Evolutionary conservation across 2,888 invertebrate genomes (phyloP).

Genomic region (Iphiclides podalirius): DNA sequence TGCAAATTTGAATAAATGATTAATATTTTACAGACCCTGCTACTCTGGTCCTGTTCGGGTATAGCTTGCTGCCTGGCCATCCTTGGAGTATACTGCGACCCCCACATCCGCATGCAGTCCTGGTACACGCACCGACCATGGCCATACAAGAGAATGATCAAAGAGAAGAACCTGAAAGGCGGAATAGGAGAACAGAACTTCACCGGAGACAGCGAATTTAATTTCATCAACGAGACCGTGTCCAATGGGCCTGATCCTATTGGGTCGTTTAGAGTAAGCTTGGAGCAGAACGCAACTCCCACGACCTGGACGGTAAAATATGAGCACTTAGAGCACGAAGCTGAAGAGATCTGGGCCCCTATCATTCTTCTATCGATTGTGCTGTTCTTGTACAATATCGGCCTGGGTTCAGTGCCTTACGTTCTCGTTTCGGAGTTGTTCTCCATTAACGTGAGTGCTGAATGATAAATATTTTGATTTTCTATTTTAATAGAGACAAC

Average conservation of each 20-base stretch:
- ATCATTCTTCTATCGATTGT: slow-evolving; percentile 59
- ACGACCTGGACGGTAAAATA: slow-evolving; percentile 38
- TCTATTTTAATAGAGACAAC: too few relatives aligned
- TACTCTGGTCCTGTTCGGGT: slow-evolving; percentile 68
- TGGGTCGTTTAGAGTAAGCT: slow-evolving; percentile 36
- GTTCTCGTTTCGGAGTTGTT: slow-evolving; percentile 68
- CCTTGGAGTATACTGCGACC: slow-evolving; percentile 68
- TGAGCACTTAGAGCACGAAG: slow-evolving; percentile 33
- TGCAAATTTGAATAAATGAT: too few relatives aligned
- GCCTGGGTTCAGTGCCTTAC: slow-evolving; percentile 72
- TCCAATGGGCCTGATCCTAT: slow-evolving; percentile 29
- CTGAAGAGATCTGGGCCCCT: slow-evolving; percentile 54
- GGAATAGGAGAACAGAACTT: slow-evolving; percentile 31
- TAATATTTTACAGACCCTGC: slow-evolving; percentile 62
- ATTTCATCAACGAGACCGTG: slow-evolving; percentile 34
- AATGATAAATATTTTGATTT: slow-evolving; percentile 11
- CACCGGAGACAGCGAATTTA: slow-evolving; percentile 30
- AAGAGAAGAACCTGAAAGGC: slow-evolving; percentile 37
- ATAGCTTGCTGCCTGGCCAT: slow-evolving; percentile 66
- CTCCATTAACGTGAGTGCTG: slow-evolving; percentile 62
- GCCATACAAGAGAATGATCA: slow-evolving; percentile 42
- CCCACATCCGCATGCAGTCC: slow-evolving; percentile 53
- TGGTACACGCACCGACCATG: slow-evolving; percentile 58
- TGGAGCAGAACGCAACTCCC: slow-evolving; percentile 36
- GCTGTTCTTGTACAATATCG: slow-evolving; percentile 68